Evolutionary conservation across 2,888 invertebrate species (phyloP).

Genomic region (Hypomecis punctinalis): DNA sequence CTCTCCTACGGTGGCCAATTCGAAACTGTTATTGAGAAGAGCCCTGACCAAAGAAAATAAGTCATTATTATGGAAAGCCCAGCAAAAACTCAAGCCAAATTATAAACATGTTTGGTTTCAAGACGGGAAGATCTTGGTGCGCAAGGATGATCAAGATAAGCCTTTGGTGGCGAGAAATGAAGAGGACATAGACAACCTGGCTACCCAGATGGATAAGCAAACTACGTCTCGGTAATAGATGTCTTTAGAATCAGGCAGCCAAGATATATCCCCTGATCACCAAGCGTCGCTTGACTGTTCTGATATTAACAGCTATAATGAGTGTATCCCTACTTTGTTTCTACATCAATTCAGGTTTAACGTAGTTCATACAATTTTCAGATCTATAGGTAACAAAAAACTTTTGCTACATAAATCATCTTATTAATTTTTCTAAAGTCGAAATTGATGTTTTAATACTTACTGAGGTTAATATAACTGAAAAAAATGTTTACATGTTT

Average conservation of each 20-base stretch:
- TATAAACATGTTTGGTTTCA: slow-evolving; percentile 1
- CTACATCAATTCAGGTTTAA: too few relatives aligned
- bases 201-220: not conserved
- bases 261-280: not conserved
- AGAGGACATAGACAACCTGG: not conserved
- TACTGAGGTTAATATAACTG: not conserved
- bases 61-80: too few relatives aligned
- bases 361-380: too few relatives aligned
- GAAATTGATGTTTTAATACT: not conserved
- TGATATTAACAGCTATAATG: too few relatives aligned
- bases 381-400: too few relatives aligned
- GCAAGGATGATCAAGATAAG: not conserved
- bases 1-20: not conserved
- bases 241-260: not conserved
- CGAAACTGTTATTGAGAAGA: too few relatives aligned
- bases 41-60: too few relatives aligned
- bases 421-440: too few relatives aligned
- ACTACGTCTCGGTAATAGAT: not conserved
- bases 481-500: not conserved
- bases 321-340: too few relatives aligned
- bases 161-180: not conserved
- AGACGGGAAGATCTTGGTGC: not conserved
- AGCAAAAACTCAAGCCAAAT: not conserved
- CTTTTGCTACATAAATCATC: too few relatives aligned
- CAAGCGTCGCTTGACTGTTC: not conserved